Conservation (phyloP, 2,113 vertebrate genomes). For the Neodon shergylaensis region DNA sequence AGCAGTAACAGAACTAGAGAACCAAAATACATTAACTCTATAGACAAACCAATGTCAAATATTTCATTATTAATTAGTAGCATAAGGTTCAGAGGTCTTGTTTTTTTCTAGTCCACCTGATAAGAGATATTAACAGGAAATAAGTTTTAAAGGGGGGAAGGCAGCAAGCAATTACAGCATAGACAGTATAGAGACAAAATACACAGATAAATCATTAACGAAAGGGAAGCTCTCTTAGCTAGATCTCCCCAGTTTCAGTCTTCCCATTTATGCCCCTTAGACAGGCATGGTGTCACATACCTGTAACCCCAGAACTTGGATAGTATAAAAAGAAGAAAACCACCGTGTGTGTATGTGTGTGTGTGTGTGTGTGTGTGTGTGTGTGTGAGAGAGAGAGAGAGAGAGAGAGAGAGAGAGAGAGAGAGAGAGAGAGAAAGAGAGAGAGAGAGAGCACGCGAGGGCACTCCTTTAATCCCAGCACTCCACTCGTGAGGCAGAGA, state of each 20-base stretch:
- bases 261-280: constrained; percentile 43
- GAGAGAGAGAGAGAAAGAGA: no score
- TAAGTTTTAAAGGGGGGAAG: not conserved
- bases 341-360: not conserved
- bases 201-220: constrained; percentile 8
- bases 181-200: constrained; percentile 9
- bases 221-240: constrained; percentile 13
- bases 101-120: constrained; percentile 14
- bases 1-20: constrained; percentile 12
- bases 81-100: not conserved
- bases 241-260: not conserved
- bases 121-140: not conserved
- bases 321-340: not conserved
- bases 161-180: not conserved
- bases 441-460: no score
- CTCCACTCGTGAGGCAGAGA: not conserved
- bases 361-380: no score
- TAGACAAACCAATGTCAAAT: constrained; percentile 30
- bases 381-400: no score
- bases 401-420: no score
- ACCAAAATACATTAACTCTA: constrained; percentile 52
- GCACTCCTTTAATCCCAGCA: not conserved
- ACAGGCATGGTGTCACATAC: not conserved
- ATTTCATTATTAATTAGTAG: constrained; percentile 3
- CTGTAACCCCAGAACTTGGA: not conserved